Evolutionary conservation across 2,888 invertebrate species (phyloP), one percentile per base, ranked within the genome.

Genomic region (Reticulitermes lucifugus): DNA sequence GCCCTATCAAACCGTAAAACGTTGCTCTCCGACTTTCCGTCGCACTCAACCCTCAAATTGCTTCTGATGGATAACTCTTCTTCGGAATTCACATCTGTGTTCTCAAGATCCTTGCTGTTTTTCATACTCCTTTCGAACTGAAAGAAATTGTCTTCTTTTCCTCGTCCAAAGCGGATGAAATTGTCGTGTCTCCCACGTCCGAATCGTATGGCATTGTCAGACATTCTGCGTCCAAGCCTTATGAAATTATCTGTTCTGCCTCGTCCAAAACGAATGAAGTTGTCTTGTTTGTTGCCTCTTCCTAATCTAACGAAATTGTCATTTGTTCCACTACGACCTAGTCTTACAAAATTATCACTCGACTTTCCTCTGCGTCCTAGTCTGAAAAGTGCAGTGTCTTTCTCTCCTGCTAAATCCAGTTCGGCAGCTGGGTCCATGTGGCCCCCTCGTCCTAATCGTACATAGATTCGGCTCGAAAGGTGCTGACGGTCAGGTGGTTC

Each of bases 251-350:
- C 86, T 21, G 73, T 55, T 29, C 59, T 29, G 82, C 46, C 88
- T 82, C 92, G 89, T 1, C 92, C 93, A n/a, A 93, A 90, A 18
- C 93, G 89, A 87, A 93, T 91, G 88, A 93, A 93, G 87, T 91
- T 92, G 60, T 80, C 83, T 0, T 71, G 35, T 60, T 73, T 83
- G 29, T 79, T 85, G 80, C 87, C 81, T 10, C 87, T 86, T 3
- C 88, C 87, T 79, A 87, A 87, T 21, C 88, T 84, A 83, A 88
- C 84, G 86, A 87, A 88, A 83, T 88, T 88, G 81, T 73, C 60
- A 22, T 79, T 79, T 6, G 18, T 51, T 35, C 59, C 59, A 60
- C 83, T 83, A 22, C 70, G 55, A 18, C 84, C 84, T 51, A 86
- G 77, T 10, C 86, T 35, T 21, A 84, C 18, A 60, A 84, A 86